These are phyloP conservation scores for Protosalanx chinensis DNA, from an alignment of 2,797 vertebrate species.

Conservation along the genomic window DNA sequence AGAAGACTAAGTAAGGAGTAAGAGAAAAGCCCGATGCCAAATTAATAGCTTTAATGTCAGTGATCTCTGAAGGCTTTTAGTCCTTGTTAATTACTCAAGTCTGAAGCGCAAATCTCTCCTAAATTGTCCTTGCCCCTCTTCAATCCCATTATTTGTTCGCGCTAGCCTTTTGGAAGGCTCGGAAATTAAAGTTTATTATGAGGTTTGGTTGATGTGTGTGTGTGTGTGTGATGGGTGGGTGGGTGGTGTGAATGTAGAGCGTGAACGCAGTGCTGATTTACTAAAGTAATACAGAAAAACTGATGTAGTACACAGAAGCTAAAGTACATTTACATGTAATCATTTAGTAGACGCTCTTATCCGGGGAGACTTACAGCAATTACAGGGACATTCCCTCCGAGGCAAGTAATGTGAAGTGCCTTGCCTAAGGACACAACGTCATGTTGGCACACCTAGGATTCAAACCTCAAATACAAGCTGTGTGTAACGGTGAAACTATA, in stretches of 20 bases:
- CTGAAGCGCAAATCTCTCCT: conserved; percentile 8
- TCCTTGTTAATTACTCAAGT: background rate
- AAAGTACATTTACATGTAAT: too few relatives aligned
- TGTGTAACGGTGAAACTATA: background rate
- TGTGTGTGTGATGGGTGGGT: background rate
- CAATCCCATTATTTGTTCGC: conserved; percentile 1
- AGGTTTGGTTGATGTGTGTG: background rate
- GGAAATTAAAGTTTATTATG: conserved; percentile 15
- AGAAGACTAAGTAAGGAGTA: background rate
- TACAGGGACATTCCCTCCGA: too few relatives aligned
- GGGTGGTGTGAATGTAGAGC: too few relatives aligned
- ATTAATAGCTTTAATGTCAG: conserved; percentile 28
- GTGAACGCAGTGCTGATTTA: too few relatives aligned
- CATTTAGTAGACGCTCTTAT: too few relatives aligned
- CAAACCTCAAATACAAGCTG: conserved; percentile 11
- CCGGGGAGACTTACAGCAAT: too few relatives aligned
- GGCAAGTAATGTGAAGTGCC: too few relatives aligned
- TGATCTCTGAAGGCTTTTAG: conserved; percentile 17
- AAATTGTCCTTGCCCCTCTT: conserved; percentile 9
- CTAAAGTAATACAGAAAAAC: too few relatives aligned
- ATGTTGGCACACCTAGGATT: background rate
- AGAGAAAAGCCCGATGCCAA: conserved; percentile 17
- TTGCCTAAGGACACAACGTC: too few relatives aligned
- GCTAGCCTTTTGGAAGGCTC: conserved; percentile 21
- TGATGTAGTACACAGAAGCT: too few relatives aligned